Base-by-base conservation (phyloP, 2,113 vertebrate species). In the Notothenia coriiceps region DNA sequence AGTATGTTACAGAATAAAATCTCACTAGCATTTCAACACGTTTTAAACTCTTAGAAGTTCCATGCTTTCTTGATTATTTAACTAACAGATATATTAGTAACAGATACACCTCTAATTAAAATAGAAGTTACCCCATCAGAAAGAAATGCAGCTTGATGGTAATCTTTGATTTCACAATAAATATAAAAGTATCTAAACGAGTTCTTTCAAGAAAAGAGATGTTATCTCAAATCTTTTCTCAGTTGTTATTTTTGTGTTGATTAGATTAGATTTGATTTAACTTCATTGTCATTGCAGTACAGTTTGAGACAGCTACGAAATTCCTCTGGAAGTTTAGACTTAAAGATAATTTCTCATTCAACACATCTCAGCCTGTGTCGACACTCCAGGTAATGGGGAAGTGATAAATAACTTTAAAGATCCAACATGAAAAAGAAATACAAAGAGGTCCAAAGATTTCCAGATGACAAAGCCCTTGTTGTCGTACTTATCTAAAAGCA, bases 141-240 rank as follows among this genome's bases (percentile, higher is more conserved):
- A 40, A 40, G 7, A 20, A 47, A 20, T 47, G 1, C 10, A 22
- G n/a, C 14, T n/a, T 33, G 10, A 40, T 1, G 5, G 35, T 6
- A 40, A 72, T n/a, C 22, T 63, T 56, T 40, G 62, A 78, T 89
- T 90, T 92, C 74, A 67, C 76, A 87, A 89, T 33, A 47, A 22
- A 43, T 2, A 1, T 22, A 13, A 40, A 72, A 56, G 61, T 47
- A 43, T 61, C 55, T 18, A 14, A 83, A 83, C 88, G 87, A 86
- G 85, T 89, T 70, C 13, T 14, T 69, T 88, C 90, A 86, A 72
- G 90, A 88, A 22, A 18, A 71, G n/a, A 54, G 10, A 61, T 70
- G 29, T 40, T 10, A 60, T 63, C 74, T 72, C 18, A 4, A 82
- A 12, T 22, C 12, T 33, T 63, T 29, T 66, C 60, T 65, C 55